phyloP scores from a whole-genome alignment of 30 jellyfish, hydroid and myxozoan genomes.

The Turritopsis dohrnii region DNA sequence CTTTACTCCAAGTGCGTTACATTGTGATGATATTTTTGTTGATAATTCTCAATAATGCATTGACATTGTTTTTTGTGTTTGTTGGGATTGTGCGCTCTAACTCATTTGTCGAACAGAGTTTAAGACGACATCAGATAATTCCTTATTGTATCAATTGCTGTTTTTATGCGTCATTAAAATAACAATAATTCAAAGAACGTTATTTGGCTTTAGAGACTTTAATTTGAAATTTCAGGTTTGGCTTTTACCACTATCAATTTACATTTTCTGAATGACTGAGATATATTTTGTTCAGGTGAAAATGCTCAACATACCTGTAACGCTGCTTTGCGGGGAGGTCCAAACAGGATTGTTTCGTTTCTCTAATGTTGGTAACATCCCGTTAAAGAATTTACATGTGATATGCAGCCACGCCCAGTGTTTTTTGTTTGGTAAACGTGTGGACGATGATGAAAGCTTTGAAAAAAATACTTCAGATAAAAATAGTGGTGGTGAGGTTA shows the following conservation, averaged over 20 bases:
- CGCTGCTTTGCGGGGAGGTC: slow-evolving; percentile 89
- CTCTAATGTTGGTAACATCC: slow-evolving; percentile 52
- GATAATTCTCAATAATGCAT: no score
- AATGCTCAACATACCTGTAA: slow-evolving; percentile 69
- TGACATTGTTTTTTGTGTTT: no score
- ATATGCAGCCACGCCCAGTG: slow-evolving; percentile 58
- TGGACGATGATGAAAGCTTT: background rate
- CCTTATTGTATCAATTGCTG: no score
- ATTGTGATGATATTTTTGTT: background rate
- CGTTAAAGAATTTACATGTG: slow-evolving; percentile 55
- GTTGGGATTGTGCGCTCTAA: no score
- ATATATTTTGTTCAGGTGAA: slow-evolving; percentile 40
- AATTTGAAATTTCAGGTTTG: no score
- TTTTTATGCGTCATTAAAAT: no score
- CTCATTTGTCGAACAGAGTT: no score
- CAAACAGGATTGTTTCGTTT: slow-evolving; percentile 51
- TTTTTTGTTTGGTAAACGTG: slow-evolving; percentile 44
- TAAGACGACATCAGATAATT: no score
- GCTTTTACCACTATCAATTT: background rate
- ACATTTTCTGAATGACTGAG: no score
- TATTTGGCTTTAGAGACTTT: no score
- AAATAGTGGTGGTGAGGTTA: slow-evolving; percentile 22
- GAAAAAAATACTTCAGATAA: background rate
- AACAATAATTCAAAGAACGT: no score
- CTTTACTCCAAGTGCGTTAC: slow-evolving; percentile 61